A percentile compares a stretch with the other conserved stretches of the same genome.
Evolutionary conservation across 2,888 invertebrate species (phyloP).

Genomic region (Aphidius colemani): DNA sequence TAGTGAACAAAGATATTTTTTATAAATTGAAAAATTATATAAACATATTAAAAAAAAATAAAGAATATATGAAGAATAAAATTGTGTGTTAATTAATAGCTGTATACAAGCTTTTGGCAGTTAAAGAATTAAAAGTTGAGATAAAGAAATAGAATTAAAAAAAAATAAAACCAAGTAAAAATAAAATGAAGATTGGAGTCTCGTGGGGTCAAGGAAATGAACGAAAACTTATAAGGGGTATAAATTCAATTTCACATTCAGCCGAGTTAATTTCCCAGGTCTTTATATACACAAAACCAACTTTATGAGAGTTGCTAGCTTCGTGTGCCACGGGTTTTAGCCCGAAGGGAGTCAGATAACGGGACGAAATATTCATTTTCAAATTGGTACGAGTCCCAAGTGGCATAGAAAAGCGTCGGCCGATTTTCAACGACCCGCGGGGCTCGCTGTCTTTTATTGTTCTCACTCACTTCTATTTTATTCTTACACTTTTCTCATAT

Average conservation of each 20-base stretch:
- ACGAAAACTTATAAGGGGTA: constrained; percentile 42
- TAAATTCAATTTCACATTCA: constrained; percentile 49
- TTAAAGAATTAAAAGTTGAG: not conserved
- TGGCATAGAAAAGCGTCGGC: constrained; percentile 24
- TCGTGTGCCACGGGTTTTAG: constrained; percentile 29
- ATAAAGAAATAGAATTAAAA: not conserved
- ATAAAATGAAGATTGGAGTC: not conserved
- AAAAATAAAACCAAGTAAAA: constrained; percentile 8
- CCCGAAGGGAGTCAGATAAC: constrained; percentile 27
- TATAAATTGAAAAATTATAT: no score
- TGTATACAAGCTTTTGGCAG: constrained; percentile 22
- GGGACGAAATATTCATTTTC: constrained; percentile 33
- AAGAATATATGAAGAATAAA: not conserved
- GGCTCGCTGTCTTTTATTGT: constrained; percentile 11
- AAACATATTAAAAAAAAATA: no score
- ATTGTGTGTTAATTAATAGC: constrained; percentile 44
- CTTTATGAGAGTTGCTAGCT: constrained; percentile 11
- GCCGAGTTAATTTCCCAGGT: constrained; percentile 43
- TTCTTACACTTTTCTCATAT: constrained; percentile 2
- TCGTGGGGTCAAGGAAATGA: constrained; percentile 41
- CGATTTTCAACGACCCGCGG: constrained; percentile 20
- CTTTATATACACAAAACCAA: constrained; percentile 33
- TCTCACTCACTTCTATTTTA: constrained; percentile 14
- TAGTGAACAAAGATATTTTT: not conserved
- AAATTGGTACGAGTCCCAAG: constrained; percentile 33